phyloP scores from a whole-genome alignment of 2,797 vertebrate species.

The Paramormyrops hopkinsi region DNA sequence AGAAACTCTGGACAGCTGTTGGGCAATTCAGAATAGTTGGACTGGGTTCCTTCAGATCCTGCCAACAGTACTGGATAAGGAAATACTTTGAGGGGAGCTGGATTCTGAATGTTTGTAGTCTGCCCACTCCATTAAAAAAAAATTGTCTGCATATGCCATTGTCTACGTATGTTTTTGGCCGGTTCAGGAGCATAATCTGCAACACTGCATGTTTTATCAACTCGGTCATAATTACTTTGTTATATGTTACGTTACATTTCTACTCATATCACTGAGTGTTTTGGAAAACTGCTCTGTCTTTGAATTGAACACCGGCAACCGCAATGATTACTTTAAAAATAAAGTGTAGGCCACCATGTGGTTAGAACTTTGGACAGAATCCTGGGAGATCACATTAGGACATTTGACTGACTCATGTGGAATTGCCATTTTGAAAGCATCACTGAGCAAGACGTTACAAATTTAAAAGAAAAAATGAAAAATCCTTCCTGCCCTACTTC shows the following conservation, averaged over 20 bases:
- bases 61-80: conserved; percentile 42
- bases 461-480: background rate
- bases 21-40: conserved; percentile 52
- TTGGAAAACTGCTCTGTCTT: background rate
- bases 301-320: background rate
- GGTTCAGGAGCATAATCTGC: background rate
- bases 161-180: background rate
- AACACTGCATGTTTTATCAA: background rate
- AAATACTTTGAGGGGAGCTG: conserved; percentile 32
- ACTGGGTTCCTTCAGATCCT: conserved; percentile 30
- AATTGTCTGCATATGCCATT: background rate
- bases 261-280: background rate
- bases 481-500: background rate
- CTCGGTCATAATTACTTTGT: background rate
- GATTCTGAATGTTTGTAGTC: conserved; percentile 25
- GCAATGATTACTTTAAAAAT: background rate
- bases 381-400: background rate
- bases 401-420: background rate
- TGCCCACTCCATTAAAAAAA: conserved; percentile 25
- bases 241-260: background rate
- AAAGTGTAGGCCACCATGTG: background rate
- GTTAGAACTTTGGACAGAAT: background rate
- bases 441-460: background rate
- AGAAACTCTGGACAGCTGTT: conserved; percentile 40
- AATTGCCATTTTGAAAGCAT: background rate